Evolutionary conservation across 37 sponge, comb jelly and placozoan genomes (phyloP).

Genomic region (Corticium candelabrum): DNA sequence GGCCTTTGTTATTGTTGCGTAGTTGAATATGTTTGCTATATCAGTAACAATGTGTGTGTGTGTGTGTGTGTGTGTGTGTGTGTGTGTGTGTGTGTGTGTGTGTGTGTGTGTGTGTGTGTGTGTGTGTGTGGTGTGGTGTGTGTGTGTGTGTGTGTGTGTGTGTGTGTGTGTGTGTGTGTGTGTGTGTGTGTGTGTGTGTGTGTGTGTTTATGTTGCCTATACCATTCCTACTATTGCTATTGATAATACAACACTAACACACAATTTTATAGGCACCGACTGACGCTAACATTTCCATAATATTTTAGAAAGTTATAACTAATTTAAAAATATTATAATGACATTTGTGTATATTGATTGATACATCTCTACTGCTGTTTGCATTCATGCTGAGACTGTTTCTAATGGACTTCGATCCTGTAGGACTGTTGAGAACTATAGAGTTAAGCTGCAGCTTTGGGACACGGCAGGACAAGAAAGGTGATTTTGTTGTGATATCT

Average conservation of each 20-base stretch:
- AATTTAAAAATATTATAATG: too few species aligned
- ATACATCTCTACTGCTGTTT: not conserved
- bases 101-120: not conserved
- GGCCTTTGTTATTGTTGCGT: too few species aligned
- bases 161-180: constrained; percentile 5
- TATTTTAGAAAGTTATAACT: too few species aligned
- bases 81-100: too few species aligned
- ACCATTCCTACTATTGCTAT: not conserved
- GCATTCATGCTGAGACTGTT: constrained; percentile 3
- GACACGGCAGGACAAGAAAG: constrained; percentile 83
- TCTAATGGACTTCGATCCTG: not conserved
- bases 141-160: constrained; percentile 5
- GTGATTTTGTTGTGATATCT: constrained; percentile 16
- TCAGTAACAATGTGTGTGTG: too few species aligned
- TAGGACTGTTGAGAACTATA: constrained; percentile 35
- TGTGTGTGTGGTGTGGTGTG: too few species aligned
- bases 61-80: too few species aligned
- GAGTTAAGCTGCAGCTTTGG: constrained; percentile 68
- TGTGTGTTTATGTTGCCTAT: not conserved
- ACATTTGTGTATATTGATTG: not conserved
- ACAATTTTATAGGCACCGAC: too few species aligned
- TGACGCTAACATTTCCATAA: too few species aligned
- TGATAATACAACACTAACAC: too few species aligned
- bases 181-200: constrained; percentile 5
- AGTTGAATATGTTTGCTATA: too few species aligned